phyloP scores from a whole-genome alignment of 1,140 invertebrate genomes.

The Drosophila seguyi region DNA sequence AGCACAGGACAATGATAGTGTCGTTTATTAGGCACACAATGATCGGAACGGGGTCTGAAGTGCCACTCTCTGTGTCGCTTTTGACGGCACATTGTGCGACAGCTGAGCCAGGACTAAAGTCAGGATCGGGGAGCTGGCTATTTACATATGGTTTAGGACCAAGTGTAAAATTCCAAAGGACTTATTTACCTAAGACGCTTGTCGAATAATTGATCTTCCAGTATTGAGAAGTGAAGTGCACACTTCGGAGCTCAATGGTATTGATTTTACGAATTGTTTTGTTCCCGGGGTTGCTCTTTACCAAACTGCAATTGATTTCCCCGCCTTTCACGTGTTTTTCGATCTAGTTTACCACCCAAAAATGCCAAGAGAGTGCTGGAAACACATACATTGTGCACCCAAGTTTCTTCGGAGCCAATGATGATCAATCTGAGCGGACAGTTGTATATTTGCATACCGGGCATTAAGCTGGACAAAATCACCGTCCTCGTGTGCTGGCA shows the following conservation, averaged over 20 bases:
- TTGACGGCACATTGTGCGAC: constrained; percentile 58
- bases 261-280: neutral
- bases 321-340: neutral
- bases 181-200: constrained; percentile 27
- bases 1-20: constrained; percentile 60
- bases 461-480: constrained; percentile 62
- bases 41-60: constrained; percentile 32
- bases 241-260: neutral
- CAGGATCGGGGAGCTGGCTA: constrained; percentile 22
- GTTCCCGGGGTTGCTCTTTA: neutral
- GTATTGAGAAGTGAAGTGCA: constrained; percentile 10
- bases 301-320: neutral
- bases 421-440: constrained; percentile 28
- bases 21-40: constrained; percentile 79
- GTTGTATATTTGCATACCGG: constrained; percentile 58
- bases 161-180: constrained; percentile 55
- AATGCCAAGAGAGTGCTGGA: constrained; percentile 17
- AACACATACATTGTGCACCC: constrained; percentile 20
- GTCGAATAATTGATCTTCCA: constrained; percentile 33
- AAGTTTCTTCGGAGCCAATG: constrained; percentile 13
- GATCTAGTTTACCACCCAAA: neutral
- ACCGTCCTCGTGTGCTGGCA: constrained; percentile 41
- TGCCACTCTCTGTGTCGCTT: constrained; percentile 49
- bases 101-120: constrained; percentile 57
- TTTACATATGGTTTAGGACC: constrained; percentile 57